A percentile compares a stretch with the other conserved stretches of the same genome.
These are phyloP conservation scores for Chymomyza amoena DNA, from an alignment of 2,888 invertebrate species.

Conservation along the genomic window DNA sequence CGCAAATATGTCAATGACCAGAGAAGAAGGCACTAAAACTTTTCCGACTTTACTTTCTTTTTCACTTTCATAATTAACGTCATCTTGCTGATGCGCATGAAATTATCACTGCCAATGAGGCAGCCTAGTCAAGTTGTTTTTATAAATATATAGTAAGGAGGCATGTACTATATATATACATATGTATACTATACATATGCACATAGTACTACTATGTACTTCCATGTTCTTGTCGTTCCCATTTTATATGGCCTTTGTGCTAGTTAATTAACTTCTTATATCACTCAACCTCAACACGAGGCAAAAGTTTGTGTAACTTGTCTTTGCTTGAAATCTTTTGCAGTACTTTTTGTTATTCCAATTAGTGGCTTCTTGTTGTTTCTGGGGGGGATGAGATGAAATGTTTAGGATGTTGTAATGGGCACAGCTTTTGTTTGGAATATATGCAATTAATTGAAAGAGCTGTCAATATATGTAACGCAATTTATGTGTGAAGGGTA, in stretches of 20 bases:
- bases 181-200: background rate
- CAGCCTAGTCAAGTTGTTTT: background rate
- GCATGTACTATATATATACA: no score
- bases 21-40: background rate
- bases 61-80: constrained; percentile 22
- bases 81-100: constrained; percentile 6
- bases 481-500: background rate
- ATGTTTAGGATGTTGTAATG: background rate
- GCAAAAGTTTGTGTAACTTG: background rate
- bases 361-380: background rate
- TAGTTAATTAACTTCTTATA: constrained; percentile 46
- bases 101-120: constrained; percentile 5
- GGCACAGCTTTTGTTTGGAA: background rate
- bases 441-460: background rate
- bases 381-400: background rate
- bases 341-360: background rate
- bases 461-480: background rate
- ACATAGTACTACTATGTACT: background rate
- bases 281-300: constrained; percentile 33
- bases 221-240: background rate
- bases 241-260: constrained; percentile 33
- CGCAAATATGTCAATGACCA: constrained; percentile 20
- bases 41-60: background rate
- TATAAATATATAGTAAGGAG: background rate
- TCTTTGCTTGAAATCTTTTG: background rate